phyloP scores from a whole-genome alignment of 2,113 vertebrate species.

The Rallus limicola region DNA sequence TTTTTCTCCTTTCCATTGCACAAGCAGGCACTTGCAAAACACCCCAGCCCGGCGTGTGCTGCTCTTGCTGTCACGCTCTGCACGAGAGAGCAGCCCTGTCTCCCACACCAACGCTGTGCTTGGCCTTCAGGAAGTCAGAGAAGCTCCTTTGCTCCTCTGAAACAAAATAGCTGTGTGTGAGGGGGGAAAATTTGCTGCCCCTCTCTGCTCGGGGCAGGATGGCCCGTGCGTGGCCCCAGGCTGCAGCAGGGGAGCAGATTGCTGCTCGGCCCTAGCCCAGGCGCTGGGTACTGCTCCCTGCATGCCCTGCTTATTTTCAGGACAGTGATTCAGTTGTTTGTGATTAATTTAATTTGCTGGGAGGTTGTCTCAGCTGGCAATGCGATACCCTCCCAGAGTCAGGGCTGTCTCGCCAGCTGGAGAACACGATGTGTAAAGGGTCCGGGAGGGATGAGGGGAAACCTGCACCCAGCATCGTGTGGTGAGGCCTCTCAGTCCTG shows the following conservation, averaged over 20 bases:
- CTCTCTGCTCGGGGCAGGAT: neutral
- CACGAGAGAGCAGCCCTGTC: neutral
- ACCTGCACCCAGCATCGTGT: neutral
- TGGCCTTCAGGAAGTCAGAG: neutral
- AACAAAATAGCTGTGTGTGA: neutral
- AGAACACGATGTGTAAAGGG: neutral
- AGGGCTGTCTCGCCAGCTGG: neutral
- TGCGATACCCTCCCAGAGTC: neutral
- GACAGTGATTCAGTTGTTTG: slow-evolving; percentile 12
- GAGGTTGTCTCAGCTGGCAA: slow-evolving; percentile 21
- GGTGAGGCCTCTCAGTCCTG: neutral
- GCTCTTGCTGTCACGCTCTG: neutral
- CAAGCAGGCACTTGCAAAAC: slow-evolving; percentile 50
- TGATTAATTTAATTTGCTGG: slow-evolving; percentile 4
- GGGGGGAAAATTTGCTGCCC: neutral
- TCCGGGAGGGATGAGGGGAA: neutral
- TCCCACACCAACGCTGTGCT: neutral
- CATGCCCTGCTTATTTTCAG: slow-evolving; percentile 15
- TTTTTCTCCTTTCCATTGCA: slow-evolving; percentile 31
- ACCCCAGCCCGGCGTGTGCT: neutral
- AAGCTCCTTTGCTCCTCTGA: neutral
- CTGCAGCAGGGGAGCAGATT: neutral
- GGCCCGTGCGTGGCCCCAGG: accelerated
- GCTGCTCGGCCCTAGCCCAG: neutral
- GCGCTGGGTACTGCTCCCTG: neutral